Percentiles rank a stretch among this genome's conserved stretches.
These are phyloP conservation scores for Melospiza melodia DNA, from an alignment of 2,113 vertebrate species.

Conservation along the genomic window DNA sequence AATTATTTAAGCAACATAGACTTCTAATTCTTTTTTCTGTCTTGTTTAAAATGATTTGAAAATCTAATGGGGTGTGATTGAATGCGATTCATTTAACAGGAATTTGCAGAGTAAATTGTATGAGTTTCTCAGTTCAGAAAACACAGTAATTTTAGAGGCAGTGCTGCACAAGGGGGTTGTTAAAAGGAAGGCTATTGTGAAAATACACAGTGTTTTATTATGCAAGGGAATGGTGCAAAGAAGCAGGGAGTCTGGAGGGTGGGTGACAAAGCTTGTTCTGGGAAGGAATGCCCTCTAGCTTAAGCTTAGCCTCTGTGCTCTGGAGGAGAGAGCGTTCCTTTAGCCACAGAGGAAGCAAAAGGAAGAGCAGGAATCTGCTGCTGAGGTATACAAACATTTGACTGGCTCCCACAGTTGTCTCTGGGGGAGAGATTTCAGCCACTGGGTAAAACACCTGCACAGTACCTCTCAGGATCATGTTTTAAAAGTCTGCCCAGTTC, in stretches of 20 bases:
- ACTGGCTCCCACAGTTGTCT: not conserved
- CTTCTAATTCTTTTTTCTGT: not conserved
- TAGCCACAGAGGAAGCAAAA: not conserved
- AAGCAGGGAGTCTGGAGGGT: not conserved
- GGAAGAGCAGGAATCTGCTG: not conserved
- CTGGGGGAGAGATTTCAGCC: not conserved
- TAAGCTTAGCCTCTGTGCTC: not conserved
- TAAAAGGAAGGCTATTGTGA: not conserved
- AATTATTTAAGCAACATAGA: not conserved
- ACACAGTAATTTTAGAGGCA: not conserved
- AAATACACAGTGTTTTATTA: not conserved
- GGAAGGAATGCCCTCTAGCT: not conserved
- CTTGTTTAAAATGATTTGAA: not conserved
- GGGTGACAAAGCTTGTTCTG: not conserved
- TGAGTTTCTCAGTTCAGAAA: not conserved
- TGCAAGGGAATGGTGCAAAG: not conserved
- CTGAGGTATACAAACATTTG: not conserved
- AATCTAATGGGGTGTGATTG: not conserved
- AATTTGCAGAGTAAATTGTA: not conserved
- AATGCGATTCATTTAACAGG: not conserved
- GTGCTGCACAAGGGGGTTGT: not conserved
- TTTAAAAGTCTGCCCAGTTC: not conserved
- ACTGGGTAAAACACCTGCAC: not conserved
- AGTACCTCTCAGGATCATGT: not conserved
- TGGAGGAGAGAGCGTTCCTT: not conserved